Evolutionary conservation across 64 coral and sea anemone genomes (phyloP), one percentile per base, ranked within the genome.

Genomic region (Cladopsammia gracilis): DNA sequence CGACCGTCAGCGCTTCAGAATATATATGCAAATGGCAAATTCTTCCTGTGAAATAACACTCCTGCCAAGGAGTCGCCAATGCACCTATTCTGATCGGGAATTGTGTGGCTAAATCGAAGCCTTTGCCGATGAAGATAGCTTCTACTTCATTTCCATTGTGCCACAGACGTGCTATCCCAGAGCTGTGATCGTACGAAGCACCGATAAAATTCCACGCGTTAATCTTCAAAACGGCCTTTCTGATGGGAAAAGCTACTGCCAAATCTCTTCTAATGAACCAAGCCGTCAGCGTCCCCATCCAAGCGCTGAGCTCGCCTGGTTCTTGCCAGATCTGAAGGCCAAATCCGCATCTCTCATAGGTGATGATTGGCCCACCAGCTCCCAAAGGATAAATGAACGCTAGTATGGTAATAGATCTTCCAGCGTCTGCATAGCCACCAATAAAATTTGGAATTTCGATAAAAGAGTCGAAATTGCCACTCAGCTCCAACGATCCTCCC

Each of bases 191-290:
- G 58, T 94, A 94, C 1, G 93, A 94, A 10, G 45, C 78, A 11
- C 86, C 93, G 3, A 94, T 94, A 57, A 56, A 94, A 78, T 94
- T 94, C 93, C 93, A 94, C 0, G 10, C 62, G 56, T 85, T 94
- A 3, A 75, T 60, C 3, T 84, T 48, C n/a, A 94, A 24, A 13
- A 82, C 57, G 44, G 46, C 44, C 47, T 62, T 64, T 24, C 19
- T n/a, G 7, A 67, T 22, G 19, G 61, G 44, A 16, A 47, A 10
- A 20, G 11, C 10, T 22, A 50, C 19, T 64, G 18, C 10, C 10
- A 84, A 46, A 45, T 84, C 80, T 67, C 80, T 84, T 3, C 43
- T 60, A 4, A 66, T 24, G 45, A 84, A 84, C 15, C 0, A 68
- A 67, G 44, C 80, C 11, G 61, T 2, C 9, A 84, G 19, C 45